Base-by-base conservation (phyloP, 2,797 vertebrate genomes). In the Enteromius afrohamiltoni region DNA sequence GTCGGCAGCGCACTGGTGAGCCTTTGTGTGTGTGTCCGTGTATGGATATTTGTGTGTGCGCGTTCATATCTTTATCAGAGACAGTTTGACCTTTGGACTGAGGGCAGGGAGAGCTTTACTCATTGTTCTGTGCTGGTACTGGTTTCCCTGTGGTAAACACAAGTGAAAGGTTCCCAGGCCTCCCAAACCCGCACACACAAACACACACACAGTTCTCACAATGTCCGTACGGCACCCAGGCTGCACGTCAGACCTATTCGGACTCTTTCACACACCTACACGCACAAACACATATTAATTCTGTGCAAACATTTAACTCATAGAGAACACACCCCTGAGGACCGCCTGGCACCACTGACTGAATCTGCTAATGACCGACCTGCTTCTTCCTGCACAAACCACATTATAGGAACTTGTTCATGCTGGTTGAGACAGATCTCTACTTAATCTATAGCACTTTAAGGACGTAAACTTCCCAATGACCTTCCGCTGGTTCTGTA, bases 121-220 rank as follows among this genome's bases (percentile, higher is more conserved):
- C 95, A 96, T 96, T 96, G 95, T 96, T 97, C 96, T 94, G 94
- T 93, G 92, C 93, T 94, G 91, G 92, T 93, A 94, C 93, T 85
- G 91, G 92, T 94, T 96, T 95, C 94, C 93, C 94, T 94, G 95
- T 83, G 91, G 94, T 96, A 97, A 97, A 97, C 96, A 96, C 94
- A 93, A 83, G 89, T 86, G 90, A 93, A 92, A 91, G 93, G 96
- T 96, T 96, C 96, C 95, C 96, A 96, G 95, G 95, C 94, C 91
- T 93, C 91, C 64, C 91, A 88, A 29, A 80, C 74, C 45, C 58
- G 58, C 45, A 80, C 70, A 34, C 71, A 83, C 80, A 78, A 40
- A 73, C 64, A 80, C 47, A 67, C 71, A 79, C 62, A 85, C 70
- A 91, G 93, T 90, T 95, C 93, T 96, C 95, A 96, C 95, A 94